Base-by-base conservation (phyloP, 1,140 invertebrate genomes). In the Aphelinus atriplicis region DNA sequence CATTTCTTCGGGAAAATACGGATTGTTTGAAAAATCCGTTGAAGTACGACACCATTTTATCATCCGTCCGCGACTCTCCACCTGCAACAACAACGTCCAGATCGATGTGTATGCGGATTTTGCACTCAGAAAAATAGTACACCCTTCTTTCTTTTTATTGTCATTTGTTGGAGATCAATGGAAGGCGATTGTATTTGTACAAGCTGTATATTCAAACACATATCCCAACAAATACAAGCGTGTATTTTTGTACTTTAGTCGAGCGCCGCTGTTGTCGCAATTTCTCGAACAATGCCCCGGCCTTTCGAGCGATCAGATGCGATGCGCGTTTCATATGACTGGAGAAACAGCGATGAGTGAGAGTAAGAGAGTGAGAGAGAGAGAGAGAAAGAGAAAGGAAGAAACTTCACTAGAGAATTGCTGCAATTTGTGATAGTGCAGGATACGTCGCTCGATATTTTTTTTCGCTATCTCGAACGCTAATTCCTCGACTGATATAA, bases 251-350 rank as follows among this genome's bases (percentile, higher is more conserved):
- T 26, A 26, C 26, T 26, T 26, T 26, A 53, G 51, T 9, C 47
- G 57, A 61, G 48, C 68, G 48, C 43, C 9, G 65, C 26, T 26
- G 53, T 67, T 74, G 64, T 68, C 57, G 64, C 57, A 74, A 66
- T 74, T 74, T 67, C 64, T 74, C 56, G 64, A 67, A 67, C 64
- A 74, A 74, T 67, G 64, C 57, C 56, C 72, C 62, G 65, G 68
- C 57, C 64, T 74, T 74, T 68, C 64, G 72, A n/a, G 65, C 48
- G 61, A 71, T 74, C 62, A 73, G 62, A 73, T 73, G 58, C 51
- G 57, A 61, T 47, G 48, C 47, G 47, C 57, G 48, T 10, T 45
- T 71, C n/a, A 46, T 62, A 71, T 50, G 46, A 43, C 45, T 43
- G 58, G 45, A 43, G 58, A 43, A 60, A 7, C 42, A 60, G 58